These are phyloP conservation scores for Tenualosa ilisha DNA, from an alignment of 2,797 vertebrate species.

Conservation along the genomic window DNA sequence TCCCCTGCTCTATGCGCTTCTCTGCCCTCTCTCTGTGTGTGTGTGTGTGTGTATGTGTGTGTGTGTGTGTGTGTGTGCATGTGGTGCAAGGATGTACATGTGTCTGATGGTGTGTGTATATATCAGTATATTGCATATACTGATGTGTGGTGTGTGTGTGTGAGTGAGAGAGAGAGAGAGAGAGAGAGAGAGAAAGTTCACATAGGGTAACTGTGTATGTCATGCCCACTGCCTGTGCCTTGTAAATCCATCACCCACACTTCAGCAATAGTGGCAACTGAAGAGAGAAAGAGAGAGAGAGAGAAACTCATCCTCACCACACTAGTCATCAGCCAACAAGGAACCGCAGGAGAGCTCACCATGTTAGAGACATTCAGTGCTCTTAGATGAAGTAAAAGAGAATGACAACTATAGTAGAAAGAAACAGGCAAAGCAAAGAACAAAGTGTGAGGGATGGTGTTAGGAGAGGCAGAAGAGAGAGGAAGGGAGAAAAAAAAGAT, in stretches of 20 bases:
- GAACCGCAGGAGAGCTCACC: background rate
- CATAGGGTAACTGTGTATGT: background rate
- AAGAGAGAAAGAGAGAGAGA: background rate
- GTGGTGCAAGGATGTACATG: background rate
- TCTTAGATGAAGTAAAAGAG: background rate
- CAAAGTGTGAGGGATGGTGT: background rate
- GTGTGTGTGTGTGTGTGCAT: too few species aligned
- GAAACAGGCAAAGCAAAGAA: background rate
- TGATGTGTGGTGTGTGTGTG: background rate
- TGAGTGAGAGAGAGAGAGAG: background rate
- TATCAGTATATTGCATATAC: too few species aligned
- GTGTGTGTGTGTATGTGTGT: too few species aligned
- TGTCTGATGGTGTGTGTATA: background rate
- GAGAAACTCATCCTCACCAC: background rate
- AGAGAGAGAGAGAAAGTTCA: constrained; percentile 34
- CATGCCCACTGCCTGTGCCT: constrained; percentile 27
- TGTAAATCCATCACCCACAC: constrained; percentile 33
- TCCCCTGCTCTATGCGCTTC: constrained; percentile 21
- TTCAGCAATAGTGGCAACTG: background rate
- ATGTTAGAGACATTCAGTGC: too few species aligned
- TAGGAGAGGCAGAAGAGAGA: background rate
- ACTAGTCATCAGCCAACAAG: background rate
- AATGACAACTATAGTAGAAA: background rate
- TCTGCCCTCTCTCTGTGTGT: background rate
- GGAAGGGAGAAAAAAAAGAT: background rate